phyloP scores from a whole-genome alignment of 2,888 invertebrate species.

The Leucophenga montana region DNA sequence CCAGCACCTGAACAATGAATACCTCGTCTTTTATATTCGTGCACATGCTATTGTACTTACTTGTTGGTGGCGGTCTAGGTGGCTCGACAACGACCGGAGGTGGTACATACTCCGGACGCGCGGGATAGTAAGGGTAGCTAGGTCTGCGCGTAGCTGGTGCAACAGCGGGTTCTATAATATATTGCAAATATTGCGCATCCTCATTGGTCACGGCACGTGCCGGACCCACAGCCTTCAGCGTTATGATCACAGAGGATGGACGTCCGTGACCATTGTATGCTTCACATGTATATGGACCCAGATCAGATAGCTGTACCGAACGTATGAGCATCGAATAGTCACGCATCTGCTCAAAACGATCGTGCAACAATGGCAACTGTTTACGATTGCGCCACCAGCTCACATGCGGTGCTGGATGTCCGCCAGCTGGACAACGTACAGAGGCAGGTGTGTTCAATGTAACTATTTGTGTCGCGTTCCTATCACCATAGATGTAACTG shows the following conservation, averaged over 20 bases:
- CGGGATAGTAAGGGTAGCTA: conserved; percentile 72
- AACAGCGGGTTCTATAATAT: conserved; percentile 76
- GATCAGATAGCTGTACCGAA: conserved; percentile 80
- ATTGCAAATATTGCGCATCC: conserved; percentile 77
- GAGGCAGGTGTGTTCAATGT: conserved; percentile 81
- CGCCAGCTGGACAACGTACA: conserved; percentile 87
- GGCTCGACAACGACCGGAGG: conserved; percentile 51
- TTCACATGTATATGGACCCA: conserved; percentile 91
- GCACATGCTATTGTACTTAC: conserved; percentile 44
- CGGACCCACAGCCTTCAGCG: conserved; percentile 82
- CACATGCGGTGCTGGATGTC: conserved; percentile 84
- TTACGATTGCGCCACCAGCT: conserved; percentile 88
- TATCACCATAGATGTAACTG: conserved; percentile 81
- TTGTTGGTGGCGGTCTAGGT: conserved; percentile 37
- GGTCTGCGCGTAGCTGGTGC: conserved; percentile 68
- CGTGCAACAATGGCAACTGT: conserved; percentile 80
- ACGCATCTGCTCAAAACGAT: conserved; percentile 77
- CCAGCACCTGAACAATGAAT: conserved; percentile 28
- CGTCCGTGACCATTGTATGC: conserved; percentile 88
- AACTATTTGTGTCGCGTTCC: conserved; percentile 79
- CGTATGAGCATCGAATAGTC: conserved; percentile 85
- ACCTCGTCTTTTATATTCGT: neutral
- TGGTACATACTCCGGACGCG: conserved; percentile 66
- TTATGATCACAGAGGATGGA: conserved; percentile 84
- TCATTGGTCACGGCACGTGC: conserved; percentile 76